Conservation (phyloP, 2,113 vertebrate species). For the Hirundichthys speculiger region DNA sequence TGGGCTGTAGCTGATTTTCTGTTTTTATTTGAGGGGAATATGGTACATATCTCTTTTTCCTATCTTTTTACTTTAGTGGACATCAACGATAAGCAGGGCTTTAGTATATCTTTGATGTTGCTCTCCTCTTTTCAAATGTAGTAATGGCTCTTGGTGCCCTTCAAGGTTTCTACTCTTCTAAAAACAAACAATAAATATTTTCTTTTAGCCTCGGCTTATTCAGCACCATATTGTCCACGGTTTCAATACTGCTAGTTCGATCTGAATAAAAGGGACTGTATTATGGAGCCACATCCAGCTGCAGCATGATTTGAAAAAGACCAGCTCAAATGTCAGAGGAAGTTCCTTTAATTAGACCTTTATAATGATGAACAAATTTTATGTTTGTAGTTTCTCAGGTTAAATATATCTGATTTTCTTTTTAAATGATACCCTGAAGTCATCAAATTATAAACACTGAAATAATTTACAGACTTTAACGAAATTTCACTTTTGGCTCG, state of each 20-base stretch:
- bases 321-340: neutral
- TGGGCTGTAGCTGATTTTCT: neutral
- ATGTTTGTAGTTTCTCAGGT: neutral
- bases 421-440: neutral
- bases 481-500: neutral
- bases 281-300: neutral
- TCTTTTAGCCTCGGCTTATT: neutral
- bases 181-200: neutral
- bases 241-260: neutral
- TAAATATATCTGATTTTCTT: conserved; percentile 7
- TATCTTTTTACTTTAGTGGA: neutral
- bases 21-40: neutral
- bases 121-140: neutral
- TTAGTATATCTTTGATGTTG: neutral
- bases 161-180: neutral
- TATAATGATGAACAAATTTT: neutral
- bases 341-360: conserved; percentile 1
- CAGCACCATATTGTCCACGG: neutral
- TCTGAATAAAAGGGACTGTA: neutral
- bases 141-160: conserved; percentile 5
- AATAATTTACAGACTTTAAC: neutral
- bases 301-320: neutral
- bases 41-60: neutral
- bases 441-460: neutral
- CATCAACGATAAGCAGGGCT: neutral